A percentile compares a stretch with the other conserved stretches of the same genome.
phyloP scores from a whole-genome alignment of 2,888 invertebrate genomes.

The Glyphotaelius pellucidus region DNA sequence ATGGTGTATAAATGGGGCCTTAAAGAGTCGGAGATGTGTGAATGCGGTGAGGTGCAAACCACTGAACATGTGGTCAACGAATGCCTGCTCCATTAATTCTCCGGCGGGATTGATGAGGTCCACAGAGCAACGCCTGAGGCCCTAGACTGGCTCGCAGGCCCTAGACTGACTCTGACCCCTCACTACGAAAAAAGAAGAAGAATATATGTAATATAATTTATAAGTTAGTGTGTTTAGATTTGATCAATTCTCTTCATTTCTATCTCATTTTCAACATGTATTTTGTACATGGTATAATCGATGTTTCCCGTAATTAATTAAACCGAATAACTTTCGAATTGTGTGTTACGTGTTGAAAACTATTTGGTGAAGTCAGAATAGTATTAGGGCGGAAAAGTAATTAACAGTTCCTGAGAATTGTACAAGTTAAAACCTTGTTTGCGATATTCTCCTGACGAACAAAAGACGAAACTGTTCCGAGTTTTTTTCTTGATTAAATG shows the following conservation, averaged over 20 bases:
- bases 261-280: background rate
- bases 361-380: background rate
- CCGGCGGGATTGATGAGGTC: too few relatives aligned
- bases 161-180: too few relatives aligned
- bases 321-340: background rate
- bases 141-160: too few relatives aligned
- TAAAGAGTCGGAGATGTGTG: too few relatives aligned
- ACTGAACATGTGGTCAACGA: too few relatives aligned
- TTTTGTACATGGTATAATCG: background rate
- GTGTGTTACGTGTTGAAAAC: background rate
- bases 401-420: background rate
- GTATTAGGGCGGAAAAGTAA: background rate
- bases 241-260: background rate
- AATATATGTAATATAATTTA: too few relatives aligned
- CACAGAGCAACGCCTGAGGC: too few relatives aligned
- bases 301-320: background rate
- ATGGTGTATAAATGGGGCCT: too few relatives aligned
- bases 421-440: background rate
- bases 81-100: too few relatives aligned
- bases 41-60: too few relatives aligned
- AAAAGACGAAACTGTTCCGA: background rate
- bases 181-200: too few relatives aligned
- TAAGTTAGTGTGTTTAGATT: too few relatives aligned
- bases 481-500: background rate
- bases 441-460: background rate